Percentiles rank a stretch among this genome's conserved stretches.
These are phyloP conservation scores for Baronia brevicornis DNA, from an alignment of 2,888 invertebrate species.

Conservation along the genomic window DNA sequence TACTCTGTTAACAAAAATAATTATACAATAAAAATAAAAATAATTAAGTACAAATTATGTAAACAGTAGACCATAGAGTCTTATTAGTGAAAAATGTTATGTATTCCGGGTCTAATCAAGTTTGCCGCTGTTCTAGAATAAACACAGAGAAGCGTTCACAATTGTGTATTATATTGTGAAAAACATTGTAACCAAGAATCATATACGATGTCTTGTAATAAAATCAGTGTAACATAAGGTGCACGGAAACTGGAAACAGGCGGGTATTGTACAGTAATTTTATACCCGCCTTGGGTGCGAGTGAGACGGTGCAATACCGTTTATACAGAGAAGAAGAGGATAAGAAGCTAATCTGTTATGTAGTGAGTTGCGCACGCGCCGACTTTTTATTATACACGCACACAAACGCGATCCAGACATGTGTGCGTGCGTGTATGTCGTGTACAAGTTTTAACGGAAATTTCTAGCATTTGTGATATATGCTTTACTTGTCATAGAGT, in stretches of 20 bases:
- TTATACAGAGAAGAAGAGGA: conserved; percentile 23
- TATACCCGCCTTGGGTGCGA: conserved; percentile 28
- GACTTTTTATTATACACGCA: conserved; percentile 43
- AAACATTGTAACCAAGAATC: too few species aligned
- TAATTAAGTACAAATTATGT: too few species aligned
- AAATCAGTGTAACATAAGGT: conserved; percentile 24
- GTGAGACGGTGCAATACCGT: conserved; percentile 20
- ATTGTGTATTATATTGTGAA: too few species aligned
- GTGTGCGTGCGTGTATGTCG: conserved; percentile 20
- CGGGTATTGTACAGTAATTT: conserved; percentile 42
- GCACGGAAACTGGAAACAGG: conserved; percentile 23
- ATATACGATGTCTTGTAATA: conserved; percentile 17
- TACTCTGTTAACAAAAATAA: too few species aligned
- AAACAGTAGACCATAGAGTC: too few species aligned
- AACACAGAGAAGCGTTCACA: too few species aligned
- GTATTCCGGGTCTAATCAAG: too few species aligned
- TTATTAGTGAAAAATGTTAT: too few species aligned
- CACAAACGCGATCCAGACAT: conserved; percentile 32
- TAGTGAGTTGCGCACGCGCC: conserved; percentile 44
- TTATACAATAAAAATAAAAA: too few species aligned
- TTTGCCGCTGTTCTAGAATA: too few species aligned
- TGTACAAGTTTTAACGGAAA: conserved; percentile 52
- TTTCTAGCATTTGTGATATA: conserved; percentile 50
- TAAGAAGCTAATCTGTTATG: conserved; percentile 38
- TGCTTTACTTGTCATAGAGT: conserved; percentile 38